These are phyloP conservation scores for Pantherophis guttatus DNA, from an alignment of 2,113 vertebrate species.

Conservation along the genomic window DNA sequence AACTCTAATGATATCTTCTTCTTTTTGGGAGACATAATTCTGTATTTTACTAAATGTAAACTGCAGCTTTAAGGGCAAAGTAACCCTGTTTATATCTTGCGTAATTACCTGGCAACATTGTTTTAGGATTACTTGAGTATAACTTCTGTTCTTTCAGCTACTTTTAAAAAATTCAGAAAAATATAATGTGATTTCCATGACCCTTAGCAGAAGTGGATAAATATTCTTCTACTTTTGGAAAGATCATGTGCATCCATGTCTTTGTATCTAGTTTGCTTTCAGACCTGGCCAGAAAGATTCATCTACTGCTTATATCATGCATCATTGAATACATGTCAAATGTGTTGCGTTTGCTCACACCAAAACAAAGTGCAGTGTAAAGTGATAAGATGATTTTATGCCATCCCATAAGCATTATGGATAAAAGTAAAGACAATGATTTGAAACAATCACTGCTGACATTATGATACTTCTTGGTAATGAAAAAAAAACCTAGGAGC, in stretches of 20 bases:
- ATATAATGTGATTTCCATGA: neutral
- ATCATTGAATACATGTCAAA: neutral
- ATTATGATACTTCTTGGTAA: neutral
- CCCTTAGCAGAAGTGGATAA: neutral
- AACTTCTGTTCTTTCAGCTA: no score
- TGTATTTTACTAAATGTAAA: neutral
- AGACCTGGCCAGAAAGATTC: neutral
- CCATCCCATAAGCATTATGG: neutral
- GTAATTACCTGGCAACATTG: neutral
- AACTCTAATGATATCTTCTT: neutral
- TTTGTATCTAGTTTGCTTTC: neutral
- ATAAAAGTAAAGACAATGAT: neutral
- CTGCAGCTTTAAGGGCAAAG: neutral
- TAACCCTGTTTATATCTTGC: neutral
- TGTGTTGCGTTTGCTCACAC: neutral
- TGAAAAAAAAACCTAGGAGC: neutral
- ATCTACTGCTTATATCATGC: neutral
- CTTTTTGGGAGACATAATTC: neutral
- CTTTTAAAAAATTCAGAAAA: neutral
- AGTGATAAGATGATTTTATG: neutral
- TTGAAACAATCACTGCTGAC: neutral
- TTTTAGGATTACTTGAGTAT: neutral
- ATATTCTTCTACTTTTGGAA: neutral
- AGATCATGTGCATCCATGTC: neutral
- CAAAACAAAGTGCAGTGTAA: neutral